A percentile compares a stretch with the other conserved stretches of the same genome.
Conservation (phyloP, 2,888 invertebrate species). For the Acanthosepion pharaonis region DNA sequence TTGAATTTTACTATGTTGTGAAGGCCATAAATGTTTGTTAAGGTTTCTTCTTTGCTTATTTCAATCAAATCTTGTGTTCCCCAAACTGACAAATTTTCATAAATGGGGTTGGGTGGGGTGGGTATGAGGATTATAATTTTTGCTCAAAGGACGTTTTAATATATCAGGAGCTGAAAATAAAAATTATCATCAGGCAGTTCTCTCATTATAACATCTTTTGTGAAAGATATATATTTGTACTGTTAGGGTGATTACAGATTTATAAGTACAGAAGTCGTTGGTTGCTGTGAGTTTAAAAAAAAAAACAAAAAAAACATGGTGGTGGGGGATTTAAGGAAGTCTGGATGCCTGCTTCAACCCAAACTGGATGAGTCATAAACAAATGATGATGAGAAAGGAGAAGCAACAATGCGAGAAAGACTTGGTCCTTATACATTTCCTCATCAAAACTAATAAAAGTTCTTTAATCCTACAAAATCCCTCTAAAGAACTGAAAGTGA, state of each 20-base stretch:
- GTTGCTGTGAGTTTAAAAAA: not conserved
- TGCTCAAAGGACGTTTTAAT: not conserved
- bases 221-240: not conserved
- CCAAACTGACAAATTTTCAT: not conserved
- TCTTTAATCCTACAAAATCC: not conserved
- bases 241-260: not conserved
- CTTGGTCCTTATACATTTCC: not conserved
- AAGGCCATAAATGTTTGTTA: not conserved
- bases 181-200: not conserved
- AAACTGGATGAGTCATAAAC: too few relatives aligned
- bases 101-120: too few relatives aligned
- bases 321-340: too few relatives aligned
- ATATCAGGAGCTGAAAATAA: not conserved
- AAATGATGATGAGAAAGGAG: too few relatives aligned
- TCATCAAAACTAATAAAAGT: not conserved
- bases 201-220: not conserved
- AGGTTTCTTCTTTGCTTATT: not conserved
- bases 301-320: not conserved
- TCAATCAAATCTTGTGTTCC: not conserved
- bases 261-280: not conserved
- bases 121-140: not conserved
- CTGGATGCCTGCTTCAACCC: too few relatives aligned
- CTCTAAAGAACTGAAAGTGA: not conserved
- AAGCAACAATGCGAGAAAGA: too few relatives aligned
- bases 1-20: not conserved